phyloP scores from a whole-genome alignment of 2,888 invertebrate species.

The Odontomyia ornata region DNA sequence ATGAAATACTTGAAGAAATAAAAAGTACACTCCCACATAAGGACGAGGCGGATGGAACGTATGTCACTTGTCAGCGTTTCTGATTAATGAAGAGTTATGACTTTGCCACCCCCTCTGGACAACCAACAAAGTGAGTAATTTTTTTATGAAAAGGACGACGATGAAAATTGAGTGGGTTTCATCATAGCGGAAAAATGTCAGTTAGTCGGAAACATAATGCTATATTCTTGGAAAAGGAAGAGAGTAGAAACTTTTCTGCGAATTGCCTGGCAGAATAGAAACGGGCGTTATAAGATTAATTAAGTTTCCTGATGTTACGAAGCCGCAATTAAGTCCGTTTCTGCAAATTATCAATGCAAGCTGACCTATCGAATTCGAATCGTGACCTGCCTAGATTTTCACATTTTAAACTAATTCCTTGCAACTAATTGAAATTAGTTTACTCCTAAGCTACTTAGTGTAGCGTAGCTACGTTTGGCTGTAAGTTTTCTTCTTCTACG shows the following conservation, averaged over 20 bases:
- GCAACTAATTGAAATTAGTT: constrained; percentile 37
- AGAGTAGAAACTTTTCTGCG: too few relatives aligned
- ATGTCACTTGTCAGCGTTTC: constrained; percentile 47
- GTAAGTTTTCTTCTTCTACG: constrained; percentile 34
- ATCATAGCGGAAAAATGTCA: constrained; percentile 63
- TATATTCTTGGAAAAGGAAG: not conserved
- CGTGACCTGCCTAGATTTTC: constrained; percentile 19
- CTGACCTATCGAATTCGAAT: not conserved
- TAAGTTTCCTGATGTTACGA: not conserved
- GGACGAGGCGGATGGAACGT: constrained; percentile 35
- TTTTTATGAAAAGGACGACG: constrained; percentile 52
- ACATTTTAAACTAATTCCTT: constrained; percentile 31
- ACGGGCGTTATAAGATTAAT: not conserved
- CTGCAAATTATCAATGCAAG: not conserved
- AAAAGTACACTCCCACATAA: constrained; percentile 38
- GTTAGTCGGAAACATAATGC: constrained; percentile 56
- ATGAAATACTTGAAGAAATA: constrained; percentile 42
- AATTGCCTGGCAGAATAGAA: not conserved
- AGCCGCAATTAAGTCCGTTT: not conserved
- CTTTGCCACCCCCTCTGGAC: not conserved
- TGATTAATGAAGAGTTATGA: constrained; percentile 47
- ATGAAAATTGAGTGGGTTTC: constrained; percentile 61
- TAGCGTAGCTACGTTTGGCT: not conserved
- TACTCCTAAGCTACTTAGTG: constrained; percentile 27
- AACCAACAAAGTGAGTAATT: not conserved